phyloP scores from a whole-genome alignment of 1,140 invertebrate genomes.

The Hyles euphorbiae region DNA sequence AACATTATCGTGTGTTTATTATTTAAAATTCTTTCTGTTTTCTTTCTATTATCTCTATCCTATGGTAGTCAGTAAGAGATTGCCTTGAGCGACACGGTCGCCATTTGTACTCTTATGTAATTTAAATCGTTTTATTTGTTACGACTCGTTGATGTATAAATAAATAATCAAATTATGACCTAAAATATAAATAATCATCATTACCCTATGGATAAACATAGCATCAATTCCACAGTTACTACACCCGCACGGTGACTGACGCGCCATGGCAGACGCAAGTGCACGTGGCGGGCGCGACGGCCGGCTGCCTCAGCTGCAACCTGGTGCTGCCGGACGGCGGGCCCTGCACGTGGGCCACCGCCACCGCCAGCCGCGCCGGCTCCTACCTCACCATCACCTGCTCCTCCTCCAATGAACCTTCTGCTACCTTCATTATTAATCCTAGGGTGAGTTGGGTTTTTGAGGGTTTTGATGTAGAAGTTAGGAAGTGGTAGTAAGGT shows the following conservation, averaged over 20 bases:
- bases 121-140: too few relatives aligned
- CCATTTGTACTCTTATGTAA: too few relatives aligned
- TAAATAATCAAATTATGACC: too few relatives aligned
- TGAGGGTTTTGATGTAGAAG: too few relatives aligned
- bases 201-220: neutral
- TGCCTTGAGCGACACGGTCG: too few relatives aligned
- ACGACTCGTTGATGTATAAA: too few relatives aligned
- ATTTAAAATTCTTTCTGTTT: too few relatives aligned
- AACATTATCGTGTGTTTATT: too few relatives aligned
- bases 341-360: conserved; percentile 63
- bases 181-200: too few relatives aligned
- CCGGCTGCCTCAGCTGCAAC: conserved; percentile 68
- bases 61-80: too few relatives aligned
- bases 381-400: conserved; percentile 61
- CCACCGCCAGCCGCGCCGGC: conserved; percentile 79
- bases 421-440: conserved; percentile 64
- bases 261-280: conserved; percentile 72
- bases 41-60: too few relatives aligned
- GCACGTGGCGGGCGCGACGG: conserved; percentile 60
- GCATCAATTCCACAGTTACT: conserved; percentile 56
- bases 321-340: conserved; percentile 56
- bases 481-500: too few relatives aligned
- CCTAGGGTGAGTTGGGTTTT: conserved; percentile 31
- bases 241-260: conserved; percentile 62
- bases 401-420: conserved; percentile 64